Percentiles rank a stretch among this genome's conserved stretches.
phyloP scores from a whole-genome alignment of 2,797 vertebrate species.

The Fistularia commersonii region DNA sequence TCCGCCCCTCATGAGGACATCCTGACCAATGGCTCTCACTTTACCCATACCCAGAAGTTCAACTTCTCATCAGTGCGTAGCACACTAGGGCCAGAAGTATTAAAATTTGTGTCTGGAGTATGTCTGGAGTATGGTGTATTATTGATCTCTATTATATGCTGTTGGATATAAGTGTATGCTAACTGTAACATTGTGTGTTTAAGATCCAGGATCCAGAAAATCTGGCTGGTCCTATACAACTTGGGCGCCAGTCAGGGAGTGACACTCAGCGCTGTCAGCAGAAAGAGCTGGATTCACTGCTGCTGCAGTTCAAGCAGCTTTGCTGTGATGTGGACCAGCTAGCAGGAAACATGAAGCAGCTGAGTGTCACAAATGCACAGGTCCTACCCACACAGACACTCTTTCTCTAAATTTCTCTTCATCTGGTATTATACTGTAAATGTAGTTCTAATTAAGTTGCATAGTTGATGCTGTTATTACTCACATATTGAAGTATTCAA shows the following conservation, averaged over 20 bases:
- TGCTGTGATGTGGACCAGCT: slow-evolving; percentile 73
- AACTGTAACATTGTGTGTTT: neutral
- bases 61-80: slow-evolving; percentile 79
- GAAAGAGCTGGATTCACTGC: slow-evolving; percentile 73
- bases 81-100: neutral
- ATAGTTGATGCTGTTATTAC: neutral
- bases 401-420: neutral
- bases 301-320: slow-evolving; percentile 75
- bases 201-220: slow-evolving; percentile 65
- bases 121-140: neutral
- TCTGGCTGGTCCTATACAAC: slow-evolving; percentile 46
- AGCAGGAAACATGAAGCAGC: slow-evolving; percentile 72
- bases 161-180: neutral
- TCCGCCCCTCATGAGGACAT: slow-evolving; percentile 47
- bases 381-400: slow-evolving; percentile 46
- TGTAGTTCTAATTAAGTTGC: neutral
- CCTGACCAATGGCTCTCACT: slow-evolving; percentile 82
- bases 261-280: slow-evolving; percentile 73
- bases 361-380: slow-evolving; percentile 76
- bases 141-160: neutral
- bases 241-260: slow-evolving; percentile 68
- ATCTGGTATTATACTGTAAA: neutral
- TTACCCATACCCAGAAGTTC: slow-evolving; percentile 88
- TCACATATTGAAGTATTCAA: too few species aligned
- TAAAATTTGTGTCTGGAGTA: neutral